phyloP scores from a whole-genome alignment of 2,113 vertebrate genomes.

The Protomyctophum bolini region DNA sequence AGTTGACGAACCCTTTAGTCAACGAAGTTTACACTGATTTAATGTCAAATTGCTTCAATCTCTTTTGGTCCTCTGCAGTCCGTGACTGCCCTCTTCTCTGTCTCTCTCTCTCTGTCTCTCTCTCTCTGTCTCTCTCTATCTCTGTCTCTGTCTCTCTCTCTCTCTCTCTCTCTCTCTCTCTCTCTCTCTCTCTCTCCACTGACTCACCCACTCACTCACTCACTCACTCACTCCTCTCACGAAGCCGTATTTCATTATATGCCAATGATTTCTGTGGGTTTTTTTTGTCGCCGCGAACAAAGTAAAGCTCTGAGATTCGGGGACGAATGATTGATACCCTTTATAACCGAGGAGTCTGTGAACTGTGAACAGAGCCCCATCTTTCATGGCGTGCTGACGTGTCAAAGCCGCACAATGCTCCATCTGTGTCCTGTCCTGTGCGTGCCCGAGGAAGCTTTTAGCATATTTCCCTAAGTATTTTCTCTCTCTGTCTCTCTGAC shows the following conservation, averaged over 20 bases:
- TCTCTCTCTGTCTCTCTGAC: slow-evolving; percentile 15
- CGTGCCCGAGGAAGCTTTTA: slow-evolving; percentile 42
- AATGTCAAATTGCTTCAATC: no score
- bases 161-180: slow-evolving; percentile 17
- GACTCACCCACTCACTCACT: neutral
- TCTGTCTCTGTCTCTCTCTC: neutral
- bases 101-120: slow-evolving; percentile 3
- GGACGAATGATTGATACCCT: slow-evolving; percentile 7
- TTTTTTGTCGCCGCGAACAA: slow-evolving; percentile 5
- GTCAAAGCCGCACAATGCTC: slow-evolving; percentile 62
- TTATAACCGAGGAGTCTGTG: slow-evolving; percentile 48
- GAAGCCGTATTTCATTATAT: neutral
- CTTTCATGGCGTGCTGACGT: slow-evolving; percentile 25
- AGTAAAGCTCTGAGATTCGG: slow-evolving; percentile 7
- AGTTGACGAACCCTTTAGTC: no score
- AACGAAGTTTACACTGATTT: no score
- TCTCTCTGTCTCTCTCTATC: neutral
- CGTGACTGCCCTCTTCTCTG: no score
- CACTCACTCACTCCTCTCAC: neutral
- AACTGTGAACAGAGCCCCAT: slow-evolving; percentile 30
- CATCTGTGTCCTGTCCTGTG: slow-evolving; percentile 43
- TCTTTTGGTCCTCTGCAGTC: no score
- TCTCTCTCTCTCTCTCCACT: neutral
- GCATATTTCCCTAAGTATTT: slow-evolving; percentile 63
- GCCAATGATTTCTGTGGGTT: slow-evolving; percentile 17